Base-by-base conservation (phyloP, 2,113 vertebrate species). In the Salvelinus namaycush region DNA sequence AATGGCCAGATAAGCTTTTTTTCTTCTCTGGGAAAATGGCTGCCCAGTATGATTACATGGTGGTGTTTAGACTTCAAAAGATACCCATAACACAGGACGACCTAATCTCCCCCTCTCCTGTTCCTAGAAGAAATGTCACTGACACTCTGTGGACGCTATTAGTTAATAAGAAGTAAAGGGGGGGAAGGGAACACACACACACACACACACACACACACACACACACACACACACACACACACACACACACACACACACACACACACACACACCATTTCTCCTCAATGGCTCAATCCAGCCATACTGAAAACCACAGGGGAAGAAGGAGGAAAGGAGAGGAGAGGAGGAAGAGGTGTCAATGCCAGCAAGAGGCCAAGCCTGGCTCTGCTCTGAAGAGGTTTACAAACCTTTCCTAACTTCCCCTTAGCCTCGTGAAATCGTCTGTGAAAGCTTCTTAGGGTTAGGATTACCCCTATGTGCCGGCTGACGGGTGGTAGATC, bases 391-490 rank as follows among this genome's bases (percentile, higher is more conserved):
- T 75, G 83, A 87, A 83, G 83, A 85, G 88, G 82, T 89, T 90
- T 91, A 89, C 85, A 91, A 92, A 88, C 87, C 78, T 77, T 75
- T 78, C 75, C 81, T 88, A 87, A 89, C 90, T 87, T 89, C 89
- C 82, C 80, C 90, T 80, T 79, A 79, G 86, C 67, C 88, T 80
- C 83, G 86, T 88, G 71, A 91, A 91, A 92, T 89, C 86, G 87
- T 87, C 51, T 54, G 89, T 88, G 84, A 90, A 93, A 92, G 91
- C 92, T 91, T 86, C 91, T 93, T 93, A 92, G 83, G 75, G 16
- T 54, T 54, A 86, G 88, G 90, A 92, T 93, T 92, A 92, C 90
- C 88, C 85, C 76, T 87, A 87, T 90, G 75, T 81, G 78, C 86
- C 89, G 90, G 88, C 89, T 91, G 86, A 85, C 84, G 65, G 77